Percentiles rank a stretch among this genome's conserved stretches.
Conservation (phyloP, 2,113 vertebrate genomes). For the Phaethornis superciliosus region DNA sequence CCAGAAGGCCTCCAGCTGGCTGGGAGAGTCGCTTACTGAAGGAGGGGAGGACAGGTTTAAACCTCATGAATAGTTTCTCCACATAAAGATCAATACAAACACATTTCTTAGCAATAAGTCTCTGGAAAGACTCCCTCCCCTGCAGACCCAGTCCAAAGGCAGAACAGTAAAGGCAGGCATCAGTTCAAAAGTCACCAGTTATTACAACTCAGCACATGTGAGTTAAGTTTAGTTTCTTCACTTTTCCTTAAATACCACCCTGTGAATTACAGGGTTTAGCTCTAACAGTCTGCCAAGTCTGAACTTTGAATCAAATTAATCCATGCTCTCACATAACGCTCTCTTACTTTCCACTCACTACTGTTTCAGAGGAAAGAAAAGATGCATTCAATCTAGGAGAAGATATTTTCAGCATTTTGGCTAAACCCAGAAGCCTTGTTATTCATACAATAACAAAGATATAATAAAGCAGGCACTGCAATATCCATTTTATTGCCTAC, state of each 20-base stretch:
- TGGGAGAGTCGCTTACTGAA: constrained; percentile 90
- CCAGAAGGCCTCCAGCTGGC: constrained; percentile 89
- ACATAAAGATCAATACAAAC: constrained; percentile 63
- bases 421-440: not conserved
- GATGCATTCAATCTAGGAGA: not conserved
- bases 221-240: not conserved
- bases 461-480: not conserved
- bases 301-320: not conserved
- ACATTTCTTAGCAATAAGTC: constrained; percentile 62
- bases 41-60: constrained; percentile 81
- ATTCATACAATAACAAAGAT: not conserved
- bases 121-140: constrained; percentile 35
- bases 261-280: not conserved
- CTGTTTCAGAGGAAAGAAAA: not conserved
- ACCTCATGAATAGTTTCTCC: constrained; percentile 72
- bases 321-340: not conserved
- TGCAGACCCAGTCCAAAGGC: constrained; percentile 32
- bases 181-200: not conserved
- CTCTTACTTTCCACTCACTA: constrained; percentile 40
- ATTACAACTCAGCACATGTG: not conserved
- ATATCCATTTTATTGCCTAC: not conserved
- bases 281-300: not conserved
- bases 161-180: constrained; percentile 27
- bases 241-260: not conserved
- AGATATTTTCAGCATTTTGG: not conserved